A percentile compares a stretch with the other conserved stretches of the same genome.
These are phyloP conservation scores for Henricia sp. DNA, from an alignment of 53 echinoderm and acorn worm species.

Conservation along the genomic window DNA sequence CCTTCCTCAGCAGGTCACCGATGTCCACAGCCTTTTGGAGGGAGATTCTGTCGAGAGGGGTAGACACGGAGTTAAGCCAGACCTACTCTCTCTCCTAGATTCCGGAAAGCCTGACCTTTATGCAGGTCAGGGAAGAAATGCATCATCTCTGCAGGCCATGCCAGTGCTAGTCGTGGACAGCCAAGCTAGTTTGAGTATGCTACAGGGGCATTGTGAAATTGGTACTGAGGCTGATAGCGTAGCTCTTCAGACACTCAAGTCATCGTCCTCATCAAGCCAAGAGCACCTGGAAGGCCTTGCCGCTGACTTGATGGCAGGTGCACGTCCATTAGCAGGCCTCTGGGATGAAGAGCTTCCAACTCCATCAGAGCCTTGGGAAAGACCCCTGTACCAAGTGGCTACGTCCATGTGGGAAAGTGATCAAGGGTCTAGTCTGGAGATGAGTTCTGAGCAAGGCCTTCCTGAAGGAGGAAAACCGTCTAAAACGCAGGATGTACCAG, in stretches of 20 bases:
- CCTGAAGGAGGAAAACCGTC: neutral
- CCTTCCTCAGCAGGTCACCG: conserved; percentile 12
- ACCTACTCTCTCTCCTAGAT: conserved; percentile 41
- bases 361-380: conserved; percentile 47
- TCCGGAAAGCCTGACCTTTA: conserved; percentile 19
- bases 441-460: conserved; percentile 14
- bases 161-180: conserved; percentile 47
- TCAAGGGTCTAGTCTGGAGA: neutral
- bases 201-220: conserved; percentile 6
- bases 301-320: conserved; percentile 30
- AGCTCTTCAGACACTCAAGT: conserved; percentile 2
- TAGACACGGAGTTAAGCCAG: conserved; percentile 53
- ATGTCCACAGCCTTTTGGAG: conserved; percentile 33
- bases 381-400: conserved; percentile 24
- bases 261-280: conserved; percentile 36
- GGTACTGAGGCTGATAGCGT: neutral
- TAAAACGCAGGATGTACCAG: conserved; percentile 45
- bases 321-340: conserved; percentile 19
- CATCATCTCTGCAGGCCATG: conserved; percentile 49
- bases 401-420: conserved; percentile 4
- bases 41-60: conserved; percentile 53
- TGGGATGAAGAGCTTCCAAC: conserved; percentile 42
- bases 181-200: conserved; percentile 48
- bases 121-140: conserved; percentile 28
- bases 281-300: conserved; percentile 19